Evolutionary conservation across 92 coral and sea anemone genomes (phyloP), one percentile per base, ranked within the genome.

Genomic region (Phenganax subtilis): DNA sequence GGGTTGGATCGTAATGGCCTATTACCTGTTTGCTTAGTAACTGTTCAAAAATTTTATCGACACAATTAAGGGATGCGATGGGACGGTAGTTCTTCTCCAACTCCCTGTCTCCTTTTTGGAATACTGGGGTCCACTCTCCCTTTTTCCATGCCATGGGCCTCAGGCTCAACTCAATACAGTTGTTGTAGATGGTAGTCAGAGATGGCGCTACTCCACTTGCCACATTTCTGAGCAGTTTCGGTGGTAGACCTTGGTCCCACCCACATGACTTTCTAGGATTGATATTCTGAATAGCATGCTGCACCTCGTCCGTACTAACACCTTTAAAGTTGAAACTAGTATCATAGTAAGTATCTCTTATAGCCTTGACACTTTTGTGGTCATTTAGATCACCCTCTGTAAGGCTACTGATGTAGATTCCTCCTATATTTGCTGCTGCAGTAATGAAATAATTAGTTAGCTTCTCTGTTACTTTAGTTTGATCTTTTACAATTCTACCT

Each of bases 131-230:
- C 89, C 87, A 86, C 77, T 82, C 86, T 16, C 87, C 87, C 71
- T 63, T 83, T 61, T 82, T 85, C 84, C 84, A 64, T 60, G 54
- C 86, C 9, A 56, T 8, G 1, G 85, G 88, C 88, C 87, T 80
- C 63, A 84, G 58, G 37, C 82, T 29, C 29, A 14, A 31, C 9
- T 67, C 76, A 51, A 68, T 86, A 55, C 89, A 86, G 59, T 55
- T 80, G 69, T 86, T 89, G 65, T 83, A 86, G 6, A 86, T 80
- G 1, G 65, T 79, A 30, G 87, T 86, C n/a, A 85, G 57, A 9
- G 88, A 82, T 65, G 87, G 91, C 55, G 91, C 84, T 10, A 82
- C 72, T 54, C 88, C 91, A 15, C 9, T 12, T 57, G 89, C 87
- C 53, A 85, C 80, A 44, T 57, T 47, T 64, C 86, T 86, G 4